These are phyloP conservation scores for Festucalex cinctus DNA, from an alignment of 2,113 vertebrate genomes.

Conservation along the genomic window DNA sequence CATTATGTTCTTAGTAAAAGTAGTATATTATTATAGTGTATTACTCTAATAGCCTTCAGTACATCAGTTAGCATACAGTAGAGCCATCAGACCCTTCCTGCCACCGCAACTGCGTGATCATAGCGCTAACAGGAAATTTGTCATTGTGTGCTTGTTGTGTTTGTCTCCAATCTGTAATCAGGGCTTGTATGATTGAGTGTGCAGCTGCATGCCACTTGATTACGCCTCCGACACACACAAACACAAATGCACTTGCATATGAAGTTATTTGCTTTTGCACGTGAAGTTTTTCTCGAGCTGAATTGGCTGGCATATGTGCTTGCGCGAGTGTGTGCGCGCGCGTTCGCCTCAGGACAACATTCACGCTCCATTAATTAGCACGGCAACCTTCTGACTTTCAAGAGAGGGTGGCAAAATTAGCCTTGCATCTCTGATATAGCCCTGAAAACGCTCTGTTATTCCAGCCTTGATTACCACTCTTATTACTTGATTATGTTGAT, in stretches of 20 bases:
- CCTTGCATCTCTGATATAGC: slow-evolving; percentile 46
- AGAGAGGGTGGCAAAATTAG: slow-evolving; percentile 62
- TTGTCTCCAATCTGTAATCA: slow-evolving; percentile 19
- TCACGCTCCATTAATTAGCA: slow-evolving; percentile 71
- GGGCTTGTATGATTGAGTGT: slow-evolving; percentile 45
- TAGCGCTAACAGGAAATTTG: not conserved
- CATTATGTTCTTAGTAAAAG: no score
- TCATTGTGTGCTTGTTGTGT: not conserved
- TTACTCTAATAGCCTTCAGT: no score
- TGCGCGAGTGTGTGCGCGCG: slow-evolving; percentile 10
- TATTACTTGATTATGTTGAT: not conserved
- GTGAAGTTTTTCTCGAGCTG: slow-evolving; percentile 17
- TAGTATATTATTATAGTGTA: no score
- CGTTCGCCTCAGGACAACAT: slow-evolving; percentile 59
- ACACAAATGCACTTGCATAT: slow-evolving; percentile 5
- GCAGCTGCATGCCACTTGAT: slow-evolving; percentile 57
- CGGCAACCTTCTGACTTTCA: slow-evolving; percentile 72
- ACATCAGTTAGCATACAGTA: not conserved
- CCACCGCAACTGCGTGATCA: not conserved
- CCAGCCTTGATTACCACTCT: slow-evolving; percentile 41
- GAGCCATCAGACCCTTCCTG: not conserved
- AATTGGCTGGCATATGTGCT: slow-evolving; percentile 7
- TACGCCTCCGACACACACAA: slow-evolving; percentile 6
- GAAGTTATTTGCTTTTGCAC: slow-evolving; percentile 12
- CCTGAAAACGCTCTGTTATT: slow-evolving; percentile 43